Evolutionary conservation across 2,888 invertebrate genomes (phyloP), one percentile per base, ranked within the genome.

Genomic region (Schizaphis graminum): DNA sequence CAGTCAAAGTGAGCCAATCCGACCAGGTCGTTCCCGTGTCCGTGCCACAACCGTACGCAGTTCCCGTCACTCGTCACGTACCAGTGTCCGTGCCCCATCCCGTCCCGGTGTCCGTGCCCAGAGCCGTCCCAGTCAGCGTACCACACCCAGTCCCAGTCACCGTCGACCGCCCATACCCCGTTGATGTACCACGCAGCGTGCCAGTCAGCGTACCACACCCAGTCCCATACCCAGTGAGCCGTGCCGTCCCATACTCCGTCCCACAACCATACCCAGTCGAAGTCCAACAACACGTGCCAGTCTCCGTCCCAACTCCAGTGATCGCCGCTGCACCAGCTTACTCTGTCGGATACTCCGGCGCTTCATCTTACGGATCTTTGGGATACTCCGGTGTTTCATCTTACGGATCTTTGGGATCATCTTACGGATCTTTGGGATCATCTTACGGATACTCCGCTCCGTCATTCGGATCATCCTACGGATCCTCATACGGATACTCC

Each of bases 121-220:
- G 94, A 21, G 94, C 95, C 86, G 95, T 95, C 21, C 95, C 96
- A n/a, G 96, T 96, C 26, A 96, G 96, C 49, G 95, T 96, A 13
- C 95, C 95, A 13, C 95, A 95, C 86, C 95, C 95, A 3, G 95
- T 95, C 88, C 95, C 95, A 4, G 95, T 95, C 11, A 94, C 94
- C 84, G 95, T 95, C 28, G 95, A 95, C 56, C 93, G 93, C 85
- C 95, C 95, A 21, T 95, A 95, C 85, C 95, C 94, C n/a, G 95
- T 95, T 3, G 95, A 95, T 26, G 95, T 95, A 26, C 95, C 95
- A 44, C 94, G 95, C 53, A 94, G 95, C 21, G 95, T 95, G 7
- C 95, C 95, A 1, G 95, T 95, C 47, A 94, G 94, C 67, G 95
- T 95, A 26, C 95, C 95, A 41, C 95, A 95, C 21, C 95, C 95